Conservation (phyloP, 2,113 vertebrate species). For the Oceanodroma tethys region DNA sequence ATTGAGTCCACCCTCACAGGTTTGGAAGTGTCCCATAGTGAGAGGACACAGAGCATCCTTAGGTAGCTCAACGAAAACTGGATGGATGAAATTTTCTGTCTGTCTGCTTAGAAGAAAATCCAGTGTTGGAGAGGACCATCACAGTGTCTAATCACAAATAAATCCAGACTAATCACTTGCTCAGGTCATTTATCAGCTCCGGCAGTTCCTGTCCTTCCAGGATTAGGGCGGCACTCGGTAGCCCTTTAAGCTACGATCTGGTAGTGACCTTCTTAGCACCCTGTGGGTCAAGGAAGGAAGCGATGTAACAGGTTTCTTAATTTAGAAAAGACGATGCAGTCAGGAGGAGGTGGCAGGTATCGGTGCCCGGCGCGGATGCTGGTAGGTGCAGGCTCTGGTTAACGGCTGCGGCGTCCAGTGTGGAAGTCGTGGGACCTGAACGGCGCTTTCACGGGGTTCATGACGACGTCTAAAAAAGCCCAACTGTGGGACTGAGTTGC, state of each 20-base stretch:
- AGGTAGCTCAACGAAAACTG: neutral
- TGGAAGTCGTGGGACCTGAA: rapidly evolving
- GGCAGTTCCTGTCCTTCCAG: neutral
- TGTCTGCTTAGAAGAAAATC: neutral
- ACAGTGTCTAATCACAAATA: neutral
- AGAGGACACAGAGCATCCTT: neutral
- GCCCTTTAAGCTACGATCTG: neutral
- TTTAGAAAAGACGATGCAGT: neutral
- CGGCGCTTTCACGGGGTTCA: rapidly evolving
- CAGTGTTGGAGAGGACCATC: neutral
- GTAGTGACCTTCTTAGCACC: conserved; percentile 45
- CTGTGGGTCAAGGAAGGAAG: neutral
- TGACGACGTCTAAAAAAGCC: neutral
- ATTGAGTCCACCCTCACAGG: neutral
- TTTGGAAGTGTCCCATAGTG: rapidly evolving
- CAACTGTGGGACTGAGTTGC: neutral
- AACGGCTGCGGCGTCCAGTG: neutral
- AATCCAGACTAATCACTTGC: conserved; percentile 9
- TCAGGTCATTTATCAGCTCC: neutral
- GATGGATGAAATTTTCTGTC: neutral
- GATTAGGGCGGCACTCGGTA: neutral
- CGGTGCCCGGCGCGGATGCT: rapidly evolving
- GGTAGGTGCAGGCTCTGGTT: neutral
- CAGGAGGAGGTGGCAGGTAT: neutral
- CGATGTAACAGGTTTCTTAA: neutral